Percentiles rank a stretch among this genome's conserved stretches.
Conservation (phyloP, 2,113 vertebrate genomes). For the Nyctereutes procyonoides region DNA sequence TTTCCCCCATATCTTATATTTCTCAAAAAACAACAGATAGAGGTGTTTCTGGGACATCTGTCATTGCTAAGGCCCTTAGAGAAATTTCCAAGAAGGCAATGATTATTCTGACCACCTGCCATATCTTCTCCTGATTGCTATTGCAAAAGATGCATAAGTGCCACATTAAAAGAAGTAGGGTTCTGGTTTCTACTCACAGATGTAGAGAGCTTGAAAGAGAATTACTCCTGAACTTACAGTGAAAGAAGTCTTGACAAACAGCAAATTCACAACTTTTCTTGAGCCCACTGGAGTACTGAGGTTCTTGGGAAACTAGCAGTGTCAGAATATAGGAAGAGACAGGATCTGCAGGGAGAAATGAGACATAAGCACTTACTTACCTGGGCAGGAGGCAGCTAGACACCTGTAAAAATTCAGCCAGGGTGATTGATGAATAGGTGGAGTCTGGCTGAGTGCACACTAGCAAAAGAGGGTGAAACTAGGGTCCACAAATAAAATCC, state of each 20-base stretch:
- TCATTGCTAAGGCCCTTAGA: neutral
- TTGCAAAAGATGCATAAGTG: neutral
- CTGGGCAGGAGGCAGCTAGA: neutral
- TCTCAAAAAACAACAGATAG: neutral
- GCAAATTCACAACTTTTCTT: neutral
- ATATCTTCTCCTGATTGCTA: neutral
- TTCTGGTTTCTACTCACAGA: neutral
- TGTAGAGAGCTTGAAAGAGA: neutral
- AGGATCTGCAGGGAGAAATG: neutral
- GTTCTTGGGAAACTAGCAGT: neutral
- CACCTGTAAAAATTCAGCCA: neutral
- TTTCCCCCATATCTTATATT: neutral
- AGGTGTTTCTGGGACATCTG: conserved; percentile 2
- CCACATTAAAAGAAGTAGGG: neutral
- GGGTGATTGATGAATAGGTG: neutral
- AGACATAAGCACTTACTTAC: neutral
- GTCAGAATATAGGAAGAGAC: neutral
- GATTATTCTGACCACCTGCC: neutral
- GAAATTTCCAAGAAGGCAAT: neutral
- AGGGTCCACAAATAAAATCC: neutral
- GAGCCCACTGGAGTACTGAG: neutral
- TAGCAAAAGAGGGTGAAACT: neutral
- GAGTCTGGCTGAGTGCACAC: neutral
- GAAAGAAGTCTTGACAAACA: neutral
- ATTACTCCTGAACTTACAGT: neutral